These are phyloP conservation scores for Clarias laeviceps DNA, from an alignment of 2,797 vertebrate genomes.

Conservation along the genomic window DNA sequence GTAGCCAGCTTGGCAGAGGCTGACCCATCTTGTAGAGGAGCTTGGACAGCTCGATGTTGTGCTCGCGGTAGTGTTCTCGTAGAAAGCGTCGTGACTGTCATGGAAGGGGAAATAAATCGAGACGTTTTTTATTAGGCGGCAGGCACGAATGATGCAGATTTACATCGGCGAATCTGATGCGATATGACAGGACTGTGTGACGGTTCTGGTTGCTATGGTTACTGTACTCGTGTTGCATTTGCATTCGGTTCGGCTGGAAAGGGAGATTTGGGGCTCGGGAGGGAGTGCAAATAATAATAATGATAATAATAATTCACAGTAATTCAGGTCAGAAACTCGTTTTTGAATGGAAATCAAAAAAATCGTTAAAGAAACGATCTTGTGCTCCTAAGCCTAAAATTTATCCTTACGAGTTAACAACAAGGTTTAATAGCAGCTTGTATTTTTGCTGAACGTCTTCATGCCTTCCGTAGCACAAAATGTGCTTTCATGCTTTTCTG, in stretches of 20 bases:
- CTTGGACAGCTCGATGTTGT: conserved; percentile 98
- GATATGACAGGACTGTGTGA: background rate
- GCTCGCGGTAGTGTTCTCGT: conserved; percentile 94
- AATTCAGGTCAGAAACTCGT: background rate
- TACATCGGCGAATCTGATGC: background rate
- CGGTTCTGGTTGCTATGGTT: background rate
- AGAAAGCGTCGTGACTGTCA: conserved; percentile 89
- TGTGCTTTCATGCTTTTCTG: background rate
- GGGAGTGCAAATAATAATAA: background rate
- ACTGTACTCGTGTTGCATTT: background rate
- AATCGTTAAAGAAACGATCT: background rate
- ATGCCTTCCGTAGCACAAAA: background rate
- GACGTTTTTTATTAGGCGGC: background rate
- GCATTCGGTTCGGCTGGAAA: background rate
- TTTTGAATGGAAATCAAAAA: background rate
- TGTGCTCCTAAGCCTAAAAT: background rate
- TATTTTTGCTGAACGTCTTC: background rate
- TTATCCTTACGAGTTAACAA: background rate
- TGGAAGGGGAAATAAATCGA: conserved; percentile 7
- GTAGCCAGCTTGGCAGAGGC: conserved; percentile 92
- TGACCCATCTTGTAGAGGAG: conserved; percentile 97
- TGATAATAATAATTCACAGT: too few relatives aligned
- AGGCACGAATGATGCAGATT: background rate
- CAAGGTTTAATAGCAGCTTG: background rate
- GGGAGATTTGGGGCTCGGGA: background rate